Percentiles rank a stretch among this genome's conserved stretches.
Conservation (phyloP, 92 coral and sea anemone species). For the Actinostola sp. region DNA sequence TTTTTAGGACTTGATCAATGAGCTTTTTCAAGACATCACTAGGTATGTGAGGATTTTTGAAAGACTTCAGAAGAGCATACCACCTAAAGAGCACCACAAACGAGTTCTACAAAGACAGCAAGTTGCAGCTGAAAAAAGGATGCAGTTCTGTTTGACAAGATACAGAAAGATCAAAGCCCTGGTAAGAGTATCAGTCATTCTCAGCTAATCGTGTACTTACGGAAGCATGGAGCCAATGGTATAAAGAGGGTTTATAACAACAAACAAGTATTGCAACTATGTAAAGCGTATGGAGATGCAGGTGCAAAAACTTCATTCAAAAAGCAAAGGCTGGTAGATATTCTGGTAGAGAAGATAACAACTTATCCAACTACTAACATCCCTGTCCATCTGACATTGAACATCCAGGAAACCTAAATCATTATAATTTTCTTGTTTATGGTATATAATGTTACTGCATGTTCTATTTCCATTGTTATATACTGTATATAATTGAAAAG, state of each 20-base stretch:
- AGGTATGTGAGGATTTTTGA: no score
- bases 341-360: slow-evolving; percentile 24
- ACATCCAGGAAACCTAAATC: no score
- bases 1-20: no score
- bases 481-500: no score
- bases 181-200: slow-evolving; percentile 36
- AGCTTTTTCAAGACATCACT: no score
- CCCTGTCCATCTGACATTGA: slow-evolving; percentile 1
- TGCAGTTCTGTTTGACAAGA: slow-evolving; percentile 29
- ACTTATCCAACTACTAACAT: slow-evolving; percentile 3
- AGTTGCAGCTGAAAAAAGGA: slow-evolving; percentile 43
- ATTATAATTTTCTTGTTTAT: no score
- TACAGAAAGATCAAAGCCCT: slow-evolving; percentile 25
- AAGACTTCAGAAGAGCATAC: no score
- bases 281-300: slow-evolving; percentile 41
- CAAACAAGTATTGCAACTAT: slow-evolving; percentile 27
- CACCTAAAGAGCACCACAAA: slow-evolving; percentile 56
- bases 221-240: slow-evolving; percentile 32
- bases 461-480: no score
- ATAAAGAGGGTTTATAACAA: slow-evolving; percentile 32
- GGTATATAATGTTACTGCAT: no score
- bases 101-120: slow-evolving; percentile 35
- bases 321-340: slow-evolving; percentile 7
- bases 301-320: background rate
- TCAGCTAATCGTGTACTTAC: slow-evolving; percentile 21